phyloP scores from a whole-genome alignment of 2,888 invertebrate species.

The Stictocephala bisonia region DNA sequence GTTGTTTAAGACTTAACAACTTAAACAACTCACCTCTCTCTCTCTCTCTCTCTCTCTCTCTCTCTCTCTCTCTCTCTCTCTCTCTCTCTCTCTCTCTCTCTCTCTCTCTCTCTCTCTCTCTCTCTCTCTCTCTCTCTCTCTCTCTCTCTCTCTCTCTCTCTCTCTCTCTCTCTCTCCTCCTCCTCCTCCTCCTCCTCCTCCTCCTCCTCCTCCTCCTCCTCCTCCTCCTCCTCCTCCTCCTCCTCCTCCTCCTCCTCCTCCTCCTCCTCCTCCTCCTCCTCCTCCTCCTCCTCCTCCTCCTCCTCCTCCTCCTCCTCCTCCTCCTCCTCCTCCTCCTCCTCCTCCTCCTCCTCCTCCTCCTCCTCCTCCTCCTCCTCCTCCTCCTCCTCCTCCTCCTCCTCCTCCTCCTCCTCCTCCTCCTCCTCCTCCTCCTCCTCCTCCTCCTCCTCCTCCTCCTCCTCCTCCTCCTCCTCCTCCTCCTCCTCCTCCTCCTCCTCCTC shows the following conservation, averaged over 20 bases:
- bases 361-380: not conserved
- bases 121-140: conserved; percentile 10
- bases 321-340: not conserved
- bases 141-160: conserved; percentile 1
- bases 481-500: not conserved
- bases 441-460: conserved; percentile 3
- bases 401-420: conserved; percentile 16
- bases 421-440: not conserved
- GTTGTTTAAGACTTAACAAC: too few relatives aligned
- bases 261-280: not conserved
- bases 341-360: not conserved
- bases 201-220: not conserved
- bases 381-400: conserved; percentile 12
- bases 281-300: not conserved
- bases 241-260: not conserved
- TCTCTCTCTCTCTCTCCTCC: conserved; percentile 4
- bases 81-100: too few relatives aligned
- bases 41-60: conserved; percentile 10
- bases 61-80: too few relatives aligned
- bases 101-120: conserved; percentile 10
- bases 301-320: not conserved
- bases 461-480: not conserved
- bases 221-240: not conserved
- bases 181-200: not conserved
- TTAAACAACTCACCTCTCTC: too few relatives aligned